Evolutionary conservation across 2,113 vertebrate species (phyloP).

Genomic region (Peromyscus californicus): DNA sequence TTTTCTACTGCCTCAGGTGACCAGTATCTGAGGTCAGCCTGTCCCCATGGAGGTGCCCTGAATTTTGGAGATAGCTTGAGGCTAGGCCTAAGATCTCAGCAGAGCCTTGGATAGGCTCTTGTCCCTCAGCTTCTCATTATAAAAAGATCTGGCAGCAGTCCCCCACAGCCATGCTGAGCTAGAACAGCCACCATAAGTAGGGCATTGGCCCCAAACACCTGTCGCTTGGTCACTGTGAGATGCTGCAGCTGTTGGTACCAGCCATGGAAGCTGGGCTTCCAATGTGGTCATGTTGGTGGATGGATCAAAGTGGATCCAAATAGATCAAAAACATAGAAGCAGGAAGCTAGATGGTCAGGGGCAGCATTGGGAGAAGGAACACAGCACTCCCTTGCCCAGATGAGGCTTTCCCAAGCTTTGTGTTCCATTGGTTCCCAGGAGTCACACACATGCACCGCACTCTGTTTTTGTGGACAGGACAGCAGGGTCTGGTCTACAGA

Average conservation of each 20-base stretch:
- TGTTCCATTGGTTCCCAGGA: not conserved
- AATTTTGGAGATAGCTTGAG: not conserved
- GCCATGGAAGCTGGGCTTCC: not conserved
- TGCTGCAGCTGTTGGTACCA: not conserved
- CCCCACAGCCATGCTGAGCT: not conserved
- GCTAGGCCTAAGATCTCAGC: not conserved
- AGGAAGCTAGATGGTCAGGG: not conserved
- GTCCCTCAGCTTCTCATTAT: not conserved
- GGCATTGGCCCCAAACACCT: not conserved
- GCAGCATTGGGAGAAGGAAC: not conserved
- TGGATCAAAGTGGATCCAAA: not conserved
- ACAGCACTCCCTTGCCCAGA: not conserved
- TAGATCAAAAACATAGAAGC: not conserved
- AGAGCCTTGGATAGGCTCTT: not conserved
- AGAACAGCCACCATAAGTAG: not conserved
- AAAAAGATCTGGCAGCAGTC: not conserved
- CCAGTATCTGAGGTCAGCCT: not conserved
- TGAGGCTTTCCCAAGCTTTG: not conserved
- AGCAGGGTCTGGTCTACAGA: not conserved
- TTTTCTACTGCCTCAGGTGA: not conserved
- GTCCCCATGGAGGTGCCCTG: not conserved
- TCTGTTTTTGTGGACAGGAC: not conserved
- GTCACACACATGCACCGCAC: not conserved
- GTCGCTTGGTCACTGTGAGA: not conserved
- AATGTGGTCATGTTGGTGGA: not conserved